Evolutionary conservation across 35 echinoderm and acorn worm genomes (phyloP).

Genomic region (Strongylocentrotus purpuratus): DNA sequence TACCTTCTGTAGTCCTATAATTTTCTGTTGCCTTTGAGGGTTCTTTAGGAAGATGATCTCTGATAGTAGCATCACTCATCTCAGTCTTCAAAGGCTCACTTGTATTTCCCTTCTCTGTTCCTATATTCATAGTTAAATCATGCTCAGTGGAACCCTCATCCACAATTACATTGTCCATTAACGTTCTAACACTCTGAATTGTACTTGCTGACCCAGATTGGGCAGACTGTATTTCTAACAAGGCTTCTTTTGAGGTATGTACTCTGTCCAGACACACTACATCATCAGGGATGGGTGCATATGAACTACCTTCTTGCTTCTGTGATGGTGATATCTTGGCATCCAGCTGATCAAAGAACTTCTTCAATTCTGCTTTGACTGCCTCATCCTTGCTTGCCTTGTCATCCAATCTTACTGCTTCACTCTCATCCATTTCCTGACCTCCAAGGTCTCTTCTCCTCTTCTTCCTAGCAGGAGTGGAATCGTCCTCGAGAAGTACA

Average conservation of each 20-base stretch:
- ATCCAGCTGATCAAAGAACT: conserved; percentile 35
- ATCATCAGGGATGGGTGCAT: background rate
- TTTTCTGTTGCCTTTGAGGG: background rate
- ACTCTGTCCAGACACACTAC: background rate
- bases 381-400: conserved; percentile 28
- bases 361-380: conserved; percentile 3
- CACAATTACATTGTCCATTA: background rate
- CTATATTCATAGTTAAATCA: background rate
- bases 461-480: background rate
- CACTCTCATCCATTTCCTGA: background rate
- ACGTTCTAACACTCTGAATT: background rate
- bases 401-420: background rate
- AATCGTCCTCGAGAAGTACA: conserved; percentile 21
- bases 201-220: background rate
- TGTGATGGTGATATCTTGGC: conserved; percentile 5
- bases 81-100: background rate
- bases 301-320: background rate
- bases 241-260: background rate
- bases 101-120: background rate
- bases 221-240: background rate
- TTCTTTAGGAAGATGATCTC: background rate
- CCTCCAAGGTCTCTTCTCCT: background rate
- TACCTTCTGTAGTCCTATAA: background rate
- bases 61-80: background rate
- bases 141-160: background rate